Base-by-base conservation (phyloP, 2,888 invertebrate species). In the Flabesymbios commensalis region DNA sequence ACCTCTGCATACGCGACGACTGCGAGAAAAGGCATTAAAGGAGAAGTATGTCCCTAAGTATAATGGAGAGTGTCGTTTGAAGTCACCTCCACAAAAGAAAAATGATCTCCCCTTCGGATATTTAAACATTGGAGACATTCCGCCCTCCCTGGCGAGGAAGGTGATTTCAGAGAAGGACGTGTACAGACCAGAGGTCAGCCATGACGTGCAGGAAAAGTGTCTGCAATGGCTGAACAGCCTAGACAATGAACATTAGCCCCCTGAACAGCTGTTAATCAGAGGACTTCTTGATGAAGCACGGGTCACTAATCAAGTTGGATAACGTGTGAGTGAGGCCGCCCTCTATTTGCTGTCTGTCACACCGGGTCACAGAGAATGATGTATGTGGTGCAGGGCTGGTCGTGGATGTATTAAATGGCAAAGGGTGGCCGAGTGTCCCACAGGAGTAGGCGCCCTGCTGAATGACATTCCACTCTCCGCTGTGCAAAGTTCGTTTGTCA, bases 141-240 rank as follows among this genome's bases (percentile, higher is more conserved):
- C 55, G 14, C 26, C 55, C 7, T 3, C 55, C 28, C 7, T 41
- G 5, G 42, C 41, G 28, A 5, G 28, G 28, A 55, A 24, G n/a
- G 55, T 43, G 5, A 55, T 43, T 5, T 28, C 10, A 7, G 22
- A 31, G 14, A 26, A 26, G 14, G 7, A 14, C 49, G 22, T 17
- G 5, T 29, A 7, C 14, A 49, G 31, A 31, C 7, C 28, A 10
- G 49, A 29, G 31, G 7, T 14, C 29, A 49, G 29, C 10, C 10
- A 36, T 10, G 28, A 49, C 28, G 55, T 55, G 17, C 28, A 43
- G 28, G 26, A 7, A n/a, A 55, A 55, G 28, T 55, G 55, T 55
- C 55, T 55, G 29, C 55, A 43, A 17, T 55, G 55, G 55, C 43
- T 55, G 5, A 55, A 55, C 22, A 55, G 55, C 43, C n/a, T 55